Evolutionary conservation across 2,113 vertebrate genomes (phyloP).

Genomic region (Rafetus swinhoei): DNA sequence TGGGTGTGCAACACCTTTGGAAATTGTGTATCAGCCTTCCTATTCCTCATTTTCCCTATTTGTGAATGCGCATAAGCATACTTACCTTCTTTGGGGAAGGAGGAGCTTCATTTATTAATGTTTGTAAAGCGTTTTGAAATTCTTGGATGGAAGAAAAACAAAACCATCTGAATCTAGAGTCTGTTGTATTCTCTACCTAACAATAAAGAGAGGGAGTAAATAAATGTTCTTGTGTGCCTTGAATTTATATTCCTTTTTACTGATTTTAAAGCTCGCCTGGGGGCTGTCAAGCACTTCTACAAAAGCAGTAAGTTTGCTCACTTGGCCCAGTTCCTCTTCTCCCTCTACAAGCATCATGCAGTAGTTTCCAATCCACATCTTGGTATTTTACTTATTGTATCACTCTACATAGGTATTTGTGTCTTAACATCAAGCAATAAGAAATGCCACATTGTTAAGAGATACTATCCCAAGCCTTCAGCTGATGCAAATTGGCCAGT

Average conservation of each 20-base stretch:
- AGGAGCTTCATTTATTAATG: background rate
- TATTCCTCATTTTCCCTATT: background rate
- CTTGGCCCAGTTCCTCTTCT: background rate
- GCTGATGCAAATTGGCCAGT: accelerated
- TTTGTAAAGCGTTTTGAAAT: background rate
- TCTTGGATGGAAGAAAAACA: background rate
- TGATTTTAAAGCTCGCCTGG: background rate
- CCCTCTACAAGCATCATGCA: background rate
- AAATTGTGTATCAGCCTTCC: background rate
- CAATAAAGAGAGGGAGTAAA: background rate
- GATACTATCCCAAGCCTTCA: background rate
- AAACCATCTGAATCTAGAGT: background rate
- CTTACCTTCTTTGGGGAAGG: background rate
- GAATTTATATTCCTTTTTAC: background rate
- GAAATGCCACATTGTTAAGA: constrained; percentile 39
- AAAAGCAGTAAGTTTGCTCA: constrained; percentile 11
- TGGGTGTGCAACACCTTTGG: background rate
- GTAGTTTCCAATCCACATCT: constrained; percentile 26
- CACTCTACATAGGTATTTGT: background rate
- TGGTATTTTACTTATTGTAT: constrained; percentile 48
- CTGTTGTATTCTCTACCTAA: background rate
- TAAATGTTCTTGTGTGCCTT: background rate
- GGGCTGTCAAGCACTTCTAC: background rate
- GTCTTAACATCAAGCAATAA: constrained; percentile 29
- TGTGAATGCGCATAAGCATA: background rate